Evolutionary conservation across 2,797 vertebrate genomes (phyloP).

Genomic region (Chloroceryle inda): DNA sequence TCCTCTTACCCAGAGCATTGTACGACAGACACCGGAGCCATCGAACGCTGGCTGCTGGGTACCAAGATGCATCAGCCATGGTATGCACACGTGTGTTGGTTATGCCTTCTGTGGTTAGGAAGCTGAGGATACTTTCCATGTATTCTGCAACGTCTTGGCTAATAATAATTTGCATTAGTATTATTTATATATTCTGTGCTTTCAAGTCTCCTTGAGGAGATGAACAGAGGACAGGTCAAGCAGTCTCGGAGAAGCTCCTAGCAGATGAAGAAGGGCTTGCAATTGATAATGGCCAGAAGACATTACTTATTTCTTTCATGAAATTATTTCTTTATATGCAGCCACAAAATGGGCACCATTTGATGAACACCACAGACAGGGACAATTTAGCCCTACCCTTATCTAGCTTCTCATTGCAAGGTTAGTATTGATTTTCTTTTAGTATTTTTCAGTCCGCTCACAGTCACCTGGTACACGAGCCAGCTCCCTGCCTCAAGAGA

Average conservation of each 20-base stretch:
- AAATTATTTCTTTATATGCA: not conserved
- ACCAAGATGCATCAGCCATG: not conserved
- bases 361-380: conserved; percentile 18
- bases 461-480: not conserved
- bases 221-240: not conserved
- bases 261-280: not conserved
- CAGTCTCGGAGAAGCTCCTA: not conserved
- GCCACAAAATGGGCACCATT: not conserved
- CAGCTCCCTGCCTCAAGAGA: not conserved
- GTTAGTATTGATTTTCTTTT: conserved; percentile 37
- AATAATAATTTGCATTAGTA: not conserved
- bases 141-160: not conserved
- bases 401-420: conserved; percentile 13
- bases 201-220: not conserved
- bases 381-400: not conserved
- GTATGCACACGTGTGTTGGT: not conserved
- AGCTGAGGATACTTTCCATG: not conserved
- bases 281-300: not conserved
- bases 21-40: not conserved
- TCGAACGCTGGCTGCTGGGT: accelerated
- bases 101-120: not conserved
- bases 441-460: not conserved
- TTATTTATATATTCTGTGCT: not conserved
- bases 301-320: not conserved
- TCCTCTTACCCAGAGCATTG: not conserved